Base-by-base conservation (phyloP, 37 sponge, comb jelly and placozoan species). In the Petrosia ficiformis region DNA sequence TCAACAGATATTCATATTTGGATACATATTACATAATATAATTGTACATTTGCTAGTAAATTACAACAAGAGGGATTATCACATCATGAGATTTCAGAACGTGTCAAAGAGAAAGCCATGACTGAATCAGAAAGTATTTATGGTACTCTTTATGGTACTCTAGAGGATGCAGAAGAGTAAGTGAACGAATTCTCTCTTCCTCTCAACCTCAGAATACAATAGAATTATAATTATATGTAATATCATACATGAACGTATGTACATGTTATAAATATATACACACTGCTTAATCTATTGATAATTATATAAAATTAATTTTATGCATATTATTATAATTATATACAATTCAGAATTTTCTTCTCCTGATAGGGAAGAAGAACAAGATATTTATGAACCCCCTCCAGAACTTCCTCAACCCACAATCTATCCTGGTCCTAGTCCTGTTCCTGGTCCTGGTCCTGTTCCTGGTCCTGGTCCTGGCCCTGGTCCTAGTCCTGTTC, bases 121-220 rank as follows among this genome's bases (percentile, higher is more conserved):
- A 75, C 42, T n/a, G 90, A 90, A 26, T 38, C 68, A 1, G 90
- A 90, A 52, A 82, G 77, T 74, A 84, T 90, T n/a, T 90, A 90
- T 26, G 90, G 90, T 31, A 71, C 81, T n/a, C 71, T 90, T 21
- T 90, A 90, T 73, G 86, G 86, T 19, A 57, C 76, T 39, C 84
- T 88, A 31, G 83, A 67, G 22, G 59, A 30, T 14, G 67, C 40
- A 2, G 36, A 77, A 24, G 56, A 39, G 41, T 73, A 78, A 57
- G 75, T 67, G 37, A 66, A 30, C 78, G 35, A 2, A 4, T 6
- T 36, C 8, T 67, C 35, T 16, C 35, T 33, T 11, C 24, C 24
- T 4, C 32, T 31, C 3, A 2, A 37, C n/a, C 3, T 38, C 32
- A 31, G 39, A 3, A 4, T 31, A 60, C 31, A 3, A 4, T 60